These are phyloP conservation scores for Campoletis raptor DNA, from an alignment of 2,888 invertebrate species.

Conservation along the genomic window DNA sequence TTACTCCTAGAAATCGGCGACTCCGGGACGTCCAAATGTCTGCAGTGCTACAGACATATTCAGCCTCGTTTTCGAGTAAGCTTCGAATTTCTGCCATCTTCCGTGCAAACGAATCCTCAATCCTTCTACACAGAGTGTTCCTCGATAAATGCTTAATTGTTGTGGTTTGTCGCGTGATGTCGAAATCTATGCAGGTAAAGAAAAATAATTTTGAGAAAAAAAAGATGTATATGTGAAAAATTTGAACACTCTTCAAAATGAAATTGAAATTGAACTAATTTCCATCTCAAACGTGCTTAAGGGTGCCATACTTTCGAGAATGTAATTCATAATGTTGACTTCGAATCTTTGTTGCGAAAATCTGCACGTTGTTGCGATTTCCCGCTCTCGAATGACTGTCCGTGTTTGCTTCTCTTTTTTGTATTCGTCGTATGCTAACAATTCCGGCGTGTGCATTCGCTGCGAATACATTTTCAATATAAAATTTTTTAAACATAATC, in stretches of 20 bases:
- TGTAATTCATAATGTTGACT: conserved; percentile 35
- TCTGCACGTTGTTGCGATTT: conserved; percentile 15
- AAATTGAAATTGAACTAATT: conserved; percentile 36
- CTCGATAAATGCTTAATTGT: conserved; percentile 1
- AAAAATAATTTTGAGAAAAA: not conserved
- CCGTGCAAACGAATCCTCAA: conserved; percentile 7
- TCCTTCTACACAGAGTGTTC: conserved; percentile 31
- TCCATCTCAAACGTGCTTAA: conserved; percentile 41
- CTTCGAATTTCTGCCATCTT: conserved; percentile 27
- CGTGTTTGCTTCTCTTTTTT: conserved; percentile 6
- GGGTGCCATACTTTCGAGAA: conserved; percentile 37
- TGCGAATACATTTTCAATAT: conserved; percentile 25
- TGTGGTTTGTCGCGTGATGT: conserved; percentile 9
- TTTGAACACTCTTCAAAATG: no score
- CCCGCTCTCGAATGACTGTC: conserved; percentile 13
- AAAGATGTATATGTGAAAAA: no score
- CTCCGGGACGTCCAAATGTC: conserved; percentile 36
- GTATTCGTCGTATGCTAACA: conserved; percentile 20
- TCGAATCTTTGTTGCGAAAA: conserved; percentile 37
- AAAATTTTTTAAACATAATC: not conserved
- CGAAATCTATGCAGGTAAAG: not conserved
- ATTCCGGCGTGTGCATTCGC: conserved; percentile 28
- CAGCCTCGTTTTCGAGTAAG: conserved; percentile 10
- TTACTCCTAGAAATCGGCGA: conserved; percentile 42
- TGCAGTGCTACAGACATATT: conserved; percentile 36